phyloP scores from a whole-genome alignment of 2,888 invertebrate genomes.

The Cryptocephalus moraei region DNA sequence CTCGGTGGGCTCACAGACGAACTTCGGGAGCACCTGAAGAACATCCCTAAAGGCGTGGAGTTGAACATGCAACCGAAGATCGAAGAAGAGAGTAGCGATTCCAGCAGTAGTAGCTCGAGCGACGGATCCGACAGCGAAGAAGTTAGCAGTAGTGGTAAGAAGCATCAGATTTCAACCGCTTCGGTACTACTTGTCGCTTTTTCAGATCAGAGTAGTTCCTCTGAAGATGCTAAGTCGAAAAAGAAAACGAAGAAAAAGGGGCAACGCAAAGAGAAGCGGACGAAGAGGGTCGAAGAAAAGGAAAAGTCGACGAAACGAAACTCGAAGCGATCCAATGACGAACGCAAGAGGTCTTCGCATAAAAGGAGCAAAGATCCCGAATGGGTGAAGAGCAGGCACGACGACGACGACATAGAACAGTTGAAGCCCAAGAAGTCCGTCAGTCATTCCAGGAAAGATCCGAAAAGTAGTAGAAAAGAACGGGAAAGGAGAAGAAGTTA shows the following conservation, averaged over 20 bases:
- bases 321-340: constrained; percentile 2
- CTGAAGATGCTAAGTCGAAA: constrained; percentile 3
- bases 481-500: constrained; percentile 6
- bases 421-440: constrained; percentile 9
- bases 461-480: constrained; percentile 5
- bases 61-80: constrained; percentile 4
- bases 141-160: constrained; percentile 16
- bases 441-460: not conserved
- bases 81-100: constrained; percentile 22
- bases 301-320: constrained; percentile 4
- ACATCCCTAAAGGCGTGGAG: constrained; percentile 20
- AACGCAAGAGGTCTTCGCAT: constrained; percentile 4
- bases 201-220: constrained; percentile 2
- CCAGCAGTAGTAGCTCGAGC: constrained; percentile 12
- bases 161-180: not conserved
- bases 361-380: constrained; percentile 13
- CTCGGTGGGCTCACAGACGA: constrained; percentile 94
- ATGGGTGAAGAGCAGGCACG: constrained; percentile 19
- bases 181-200: constrained; percentile 1
- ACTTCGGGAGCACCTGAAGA: constrained; percentile 27
- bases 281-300: constrained; percentile 7
- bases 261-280: not conserved
- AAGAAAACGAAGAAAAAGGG: not conserved
- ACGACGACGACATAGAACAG: constrained; percentile 19
- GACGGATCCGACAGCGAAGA: constrained; percentile 9